Conservation (phyloP, 2,888 invertebrate genomes). For the Hetaerina titia region DNA sequence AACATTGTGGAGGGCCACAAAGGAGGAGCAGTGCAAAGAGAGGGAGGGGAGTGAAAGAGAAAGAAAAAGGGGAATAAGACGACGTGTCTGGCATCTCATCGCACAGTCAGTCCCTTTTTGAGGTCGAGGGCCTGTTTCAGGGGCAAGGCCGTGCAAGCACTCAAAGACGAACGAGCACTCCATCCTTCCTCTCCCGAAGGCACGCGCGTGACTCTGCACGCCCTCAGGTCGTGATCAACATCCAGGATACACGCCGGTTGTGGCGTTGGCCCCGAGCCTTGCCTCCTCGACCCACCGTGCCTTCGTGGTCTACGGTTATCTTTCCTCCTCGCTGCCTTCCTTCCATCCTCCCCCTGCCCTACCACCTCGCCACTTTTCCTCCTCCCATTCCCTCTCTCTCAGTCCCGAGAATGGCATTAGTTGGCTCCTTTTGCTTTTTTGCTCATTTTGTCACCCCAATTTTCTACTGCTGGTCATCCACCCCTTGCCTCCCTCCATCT, state of each 20-base stretch:
- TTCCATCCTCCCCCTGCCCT: background rate
- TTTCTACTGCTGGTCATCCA: background rate
- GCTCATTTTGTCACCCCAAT: background rate
- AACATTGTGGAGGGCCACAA: conserved; percentile 23
- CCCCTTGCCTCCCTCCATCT: background rate
- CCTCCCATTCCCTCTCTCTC: background rate
- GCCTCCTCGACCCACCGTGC: background rate
- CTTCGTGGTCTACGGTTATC: conserved; percentile 16
- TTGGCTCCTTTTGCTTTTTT: background rate
- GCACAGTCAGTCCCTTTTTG: background rate
- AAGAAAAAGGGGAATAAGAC: background rate
- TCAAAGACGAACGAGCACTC: background rate
- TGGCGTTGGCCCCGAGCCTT: background rate
- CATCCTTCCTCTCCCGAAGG: background rate
- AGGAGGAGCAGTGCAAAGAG: background rate
- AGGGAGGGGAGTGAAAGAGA: background rate
- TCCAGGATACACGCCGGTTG: conserved; percentile 37
- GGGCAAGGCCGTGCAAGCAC: conserved; percentile 46
- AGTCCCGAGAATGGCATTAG: background rate
- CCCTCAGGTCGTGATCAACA: conserved; percentile 51
- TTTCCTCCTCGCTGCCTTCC: background rate
- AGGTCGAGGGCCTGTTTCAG: conserved; percentile 50
- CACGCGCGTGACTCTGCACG: conserved; percentile 50
- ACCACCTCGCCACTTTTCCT: background rate
- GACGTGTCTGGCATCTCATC: conserved; percentile 51